These are phyloP conservation scores for Cettia cetti DNA, from an alignment of 2,113 vertebrate species.

Conservation along the genomic window DNA sequence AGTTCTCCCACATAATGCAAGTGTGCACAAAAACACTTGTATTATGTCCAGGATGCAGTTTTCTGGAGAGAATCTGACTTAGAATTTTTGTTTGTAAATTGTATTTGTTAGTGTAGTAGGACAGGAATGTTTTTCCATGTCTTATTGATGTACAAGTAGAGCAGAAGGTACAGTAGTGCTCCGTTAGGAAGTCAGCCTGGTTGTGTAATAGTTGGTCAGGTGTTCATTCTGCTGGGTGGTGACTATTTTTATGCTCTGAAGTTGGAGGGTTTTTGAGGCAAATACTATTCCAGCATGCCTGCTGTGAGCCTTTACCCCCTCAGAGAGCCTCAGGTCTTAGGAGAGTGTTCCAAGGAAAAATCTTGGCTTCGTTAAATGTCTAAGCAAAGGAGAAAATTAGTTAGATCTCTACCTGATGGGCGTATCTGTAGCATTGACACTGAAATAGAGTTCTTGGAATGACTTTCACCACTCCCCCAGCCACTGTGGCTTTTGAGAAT, in stretches of 20 bases:
- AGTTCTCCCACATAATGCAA: neutral
- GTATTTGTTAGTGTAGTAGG: neutral
- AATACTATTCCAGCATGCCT: neutral
- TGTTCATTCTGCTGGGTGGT: neutral
- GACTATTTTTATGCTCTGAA: neutral
- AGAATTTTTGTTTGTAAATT: neutral
- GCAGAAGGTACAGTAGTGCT: neutral
- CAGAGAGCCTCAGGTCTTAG: neutral
- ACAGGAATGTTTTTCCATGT: neutral
- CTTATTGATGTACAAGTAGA: neutral
- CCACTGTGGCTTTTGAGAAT: neutral
- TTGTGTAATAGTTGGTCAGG: neutral
- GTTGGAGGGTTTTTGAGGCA: neutral
- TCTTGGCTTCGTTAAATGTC: neutral
- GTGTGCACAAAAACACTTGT: neutral
- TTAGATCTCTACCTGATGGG: neutral
- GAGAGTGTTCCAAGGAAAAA: neutral
- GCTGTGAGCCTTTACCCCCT: neutral
- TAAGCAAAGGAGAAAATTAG: neutral
- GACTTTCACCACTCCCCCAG: accelerated
- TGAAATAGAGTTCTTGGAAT: neutral
- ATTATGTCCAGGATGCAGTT: neutral
- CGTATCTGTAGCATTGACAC: neutral
- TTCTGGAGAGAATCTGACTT: neutral
- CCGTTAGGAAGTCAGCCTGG: neutral